A percentile compares a stretch with the other conserved stretches of the same genome.
phyloP scores from a whole-genome alignment of 2,113 vertebrate species.

The Ptilonorhynchus violaceus region DNA sequence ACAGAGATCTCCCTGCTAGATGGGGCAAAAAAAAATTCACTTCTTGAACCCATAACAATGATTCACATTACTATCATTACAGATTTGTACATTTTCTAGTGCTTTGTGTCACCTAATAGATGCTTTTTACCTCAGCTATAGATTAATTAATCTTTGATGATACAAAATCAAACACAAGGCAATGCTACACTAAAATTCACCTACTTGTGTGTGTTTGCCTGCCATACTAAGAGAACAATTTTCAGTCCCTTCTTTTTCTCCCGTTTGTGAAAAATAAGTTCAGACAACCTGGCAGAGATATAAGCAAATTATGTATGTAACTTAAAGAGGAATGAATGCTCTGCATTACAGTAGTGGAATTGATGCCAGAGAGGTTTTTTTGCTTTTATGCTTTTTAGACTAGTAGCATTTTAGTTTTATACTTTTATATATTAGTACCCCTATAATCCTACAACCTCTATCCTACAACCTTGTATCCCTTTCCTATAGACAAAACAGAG shows the following conservation, averaged over 20 bases:
- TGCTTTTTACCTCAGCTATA: not conserved
- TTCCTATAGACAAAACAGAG: no score
- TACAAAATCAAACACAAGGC: not conserved
- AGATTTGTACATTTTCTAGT: not conserved
- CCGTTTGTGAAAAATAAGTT: not conserved
- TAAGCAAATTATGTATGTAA: rapidly evolving
- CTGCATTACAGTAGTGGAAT: not conserved
- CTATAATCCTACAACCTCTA: no score
- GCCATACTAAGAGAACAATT: not conserved
- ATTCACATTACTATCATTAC: not conserved
- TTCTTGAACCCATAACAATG: no score
- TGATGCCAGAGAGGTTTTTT: no score
- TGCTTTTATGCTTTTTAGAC: no score
- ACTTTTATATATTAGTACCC: no score
- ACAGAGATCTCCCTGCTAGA: no score
- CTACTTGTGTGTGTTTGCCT: not conserved
- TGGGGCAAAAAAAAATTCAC: no score
- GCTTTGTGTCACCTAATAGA: not conserved
- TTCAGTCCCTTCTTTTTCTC: not conserved
- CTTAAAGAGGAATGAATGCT: not conserved
- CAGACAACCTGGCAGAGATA: not conserved
- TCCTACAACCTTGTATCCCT: no score
- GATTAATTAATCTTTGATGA: not conserved
- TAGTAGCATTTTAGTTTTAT: no score
- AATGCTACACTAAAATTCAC: not conserved